These are phyloP conservation scores for Caenorhabditis becei DNA, from an alignment of 2,888 invertebrate genomes.

Conservation along the genomic window DNA sequence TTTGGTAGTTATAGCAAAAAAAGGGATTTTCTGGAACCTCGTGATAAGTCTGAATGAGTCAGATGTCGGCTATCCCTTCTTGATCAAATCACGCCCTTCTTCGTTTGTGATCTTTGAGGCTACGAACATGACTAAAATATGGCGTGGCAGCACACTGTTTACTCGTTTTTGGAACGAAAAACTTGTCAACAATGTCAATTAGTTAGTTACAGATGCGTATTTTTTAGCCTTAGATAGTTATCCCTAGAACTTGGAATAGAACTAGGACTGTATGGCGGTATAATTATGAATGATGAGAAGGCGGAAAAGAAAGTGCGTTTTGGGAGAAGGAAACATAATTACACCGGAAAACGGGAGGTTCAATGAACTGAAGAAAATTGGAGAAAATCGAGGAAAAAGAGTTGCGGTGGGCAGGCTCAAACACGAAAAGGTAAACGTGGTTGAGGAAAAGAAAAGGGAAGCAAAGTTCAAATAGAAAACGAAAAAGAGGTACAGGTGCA, in stretches of 20 bases:
- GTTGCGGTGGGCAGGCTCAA: constrained; percentile 7
- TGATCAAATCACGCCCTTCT: constrained; percentile 27
- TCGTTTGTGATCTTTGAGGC: constrained; percentile 34
- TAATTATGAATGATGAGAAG: constrained; percentile 13
- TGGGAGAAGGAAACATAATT: not conserved
- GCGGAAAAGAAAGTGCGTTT: not conserved
- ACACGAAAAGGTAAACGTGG: constrained; percentile 25
- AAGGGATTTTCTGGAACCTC: no score
- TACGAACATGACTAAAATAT: constrained; percentile 11
- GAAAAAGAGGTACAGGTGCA: constrained; percentile 41
- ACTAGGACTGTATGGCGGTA: no score
- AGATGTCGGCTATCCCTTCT: constrained; percentile 12
- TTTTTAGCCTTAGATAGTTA: no score
- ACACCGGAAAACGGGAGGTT: constrained; percentile 6
- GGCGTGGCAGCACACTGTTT: constrained; percentile 1
- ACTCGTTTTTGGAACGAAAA: constrained; percentile 1
- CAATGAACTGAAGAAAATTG: not conserved
- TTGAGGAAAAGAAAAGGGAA: constrained; percentile 11
- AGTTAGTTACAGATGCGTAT: no score
- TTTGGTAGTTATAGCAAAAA: no score
- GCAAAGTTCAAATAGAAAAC: constrained; percentile 53
- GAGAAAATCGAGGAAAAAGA: constrained; percentile 3
- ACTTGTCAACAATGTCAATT: not conserved
- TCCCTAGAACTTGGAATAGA: no score
- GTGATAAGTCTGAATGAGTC: constrained; percentile 3